Evolutionary conservation across 2,113 vertebrate species (phyloP).

Genomic region (Syrmaticus mikado): DNA sequence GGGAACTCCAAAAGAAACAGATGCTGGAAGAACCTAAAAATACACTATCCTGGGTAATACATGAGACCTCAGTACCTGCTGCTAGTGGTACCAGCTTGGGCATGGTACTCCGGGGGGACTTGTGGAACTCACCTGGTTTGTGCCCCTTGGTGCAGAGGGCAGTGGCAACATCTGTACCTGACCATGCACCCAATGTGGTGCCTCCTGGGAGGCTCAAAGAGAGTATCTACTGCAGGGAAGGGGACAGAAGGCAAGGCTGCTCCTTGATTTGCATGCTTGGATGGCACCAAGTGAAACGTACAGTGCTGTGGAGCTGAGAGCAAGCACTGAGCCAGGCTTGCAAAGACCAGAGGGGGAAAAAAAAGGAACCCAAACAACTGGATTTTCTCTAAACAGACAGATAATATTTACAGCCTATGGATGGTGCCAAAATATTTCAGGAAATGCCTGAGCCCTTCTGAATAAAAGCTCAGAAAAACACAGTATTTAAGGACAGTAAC

Average conservation of each 20-base stretch:
- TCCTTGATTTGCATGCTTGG: background rate
- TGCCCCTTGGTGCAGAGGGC: background rate
- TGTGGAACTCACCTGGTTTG: background rate
- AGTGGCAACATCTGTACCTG: conserved; percentile 2
- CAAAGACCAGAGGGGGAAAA: background rate
- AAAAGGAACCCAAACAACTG: background rate
- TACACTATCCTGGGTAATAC: background rate
- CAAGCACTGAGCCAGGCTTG: background rate
- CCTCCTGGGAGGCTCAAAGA: background rate
- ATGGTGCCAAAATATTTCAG: conserved; percentile 67
- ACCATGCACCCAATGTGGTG: background rate
- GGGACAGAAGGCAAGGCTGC: background rate
- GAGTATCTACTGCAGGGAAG: conserved; percentile 6
- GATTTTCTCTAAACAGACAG: conserved; percentile 63
- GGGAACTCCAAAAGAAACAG: background rate
- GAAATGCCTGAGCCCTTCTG: conserved; percentile 56
- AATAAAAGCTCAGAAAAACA: conserved; percentile 54
- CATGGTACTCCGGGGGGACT: accelerated
- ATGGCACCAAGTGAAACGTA: conserved; percentile 19
- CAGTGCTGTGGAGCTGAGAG: background rate
- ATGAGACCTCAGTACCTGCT: background rate
- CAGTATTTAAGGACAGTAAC: conserved; percentile 39
- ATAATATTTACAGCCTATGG: conserved; percentile 59
- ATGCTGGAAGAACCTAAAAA: conserved; percentile 22
- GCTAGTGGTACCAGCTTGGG: background rate